Conservation (phyloP, 2,797 vertebrate species). For the Champsocephalus esox region DNA sequence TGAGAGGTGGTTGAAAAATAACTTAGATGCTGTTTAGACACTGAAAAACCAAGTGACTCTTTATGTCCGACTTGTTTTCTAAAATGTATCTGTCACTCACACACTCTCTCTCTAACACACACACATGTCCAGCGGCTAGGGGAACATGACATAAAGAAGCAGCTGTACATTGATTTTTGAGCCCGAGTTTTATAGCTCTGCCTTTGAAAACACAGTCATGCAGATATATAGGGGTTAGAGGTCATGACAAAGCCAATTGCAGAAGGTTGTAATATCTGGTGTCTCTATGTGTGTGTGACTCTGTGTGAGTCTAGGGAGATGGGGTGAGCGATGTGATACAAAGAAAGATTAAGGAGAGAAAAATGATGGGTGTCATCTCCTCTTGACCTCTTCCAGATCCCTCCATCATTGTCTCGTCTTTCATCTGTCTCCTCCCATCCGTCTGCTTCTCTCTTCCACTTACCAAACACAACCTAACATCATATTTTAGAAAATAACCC, state of each 20-base stretch:
- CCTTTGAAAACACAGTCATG: conserved; percentile 3
- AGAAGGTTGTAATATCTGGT: conserved; percentile 40
- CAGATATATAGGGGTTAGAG: conserved; percentile 45
- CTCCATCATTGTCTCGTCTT: conserved; percentile 54
- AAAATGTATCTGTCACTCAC: neutral
- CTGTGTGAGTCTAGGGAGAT: conserved; percentile 34
- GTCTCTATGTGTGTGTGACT: conserved; percentile 17
- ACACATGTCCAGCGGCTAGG: neutral
- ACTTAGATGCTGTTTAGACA: conserved; percentile 29
- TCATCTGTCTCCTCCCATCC: conserved; percentile 30
- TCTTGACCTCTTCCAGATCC: conserved; percentile 68
- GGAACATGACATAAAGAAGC: conserved; percentile 23
- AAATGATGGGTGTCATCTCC: conserved; percentile 71
- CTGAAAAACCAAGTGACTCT: neutral
- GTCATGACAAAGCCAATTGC: conserved; percentile 59
- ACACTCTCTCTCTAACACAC: neutral
- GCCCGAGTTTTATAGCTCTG: conserved; percentile 20
- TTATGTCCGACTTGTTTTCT: neutral
- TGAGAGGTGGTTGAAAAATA: conserved; percentile 18
- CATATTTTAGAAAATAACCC: neutral
- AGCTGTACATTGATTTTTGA: conserved; percentile 53
- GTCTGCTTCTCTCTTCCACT: conserved; percentile 8
- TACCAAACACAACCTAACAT: conserved; percentile 14
- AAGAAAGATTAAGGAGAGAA: conserved; percentile 64
- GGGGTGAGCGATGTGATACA: conserved; percentile 53